Evolutionary conservation across 2,797 vertebrate species (phyloP).

Genomic region (Malacoctenus gilli): DNA sequence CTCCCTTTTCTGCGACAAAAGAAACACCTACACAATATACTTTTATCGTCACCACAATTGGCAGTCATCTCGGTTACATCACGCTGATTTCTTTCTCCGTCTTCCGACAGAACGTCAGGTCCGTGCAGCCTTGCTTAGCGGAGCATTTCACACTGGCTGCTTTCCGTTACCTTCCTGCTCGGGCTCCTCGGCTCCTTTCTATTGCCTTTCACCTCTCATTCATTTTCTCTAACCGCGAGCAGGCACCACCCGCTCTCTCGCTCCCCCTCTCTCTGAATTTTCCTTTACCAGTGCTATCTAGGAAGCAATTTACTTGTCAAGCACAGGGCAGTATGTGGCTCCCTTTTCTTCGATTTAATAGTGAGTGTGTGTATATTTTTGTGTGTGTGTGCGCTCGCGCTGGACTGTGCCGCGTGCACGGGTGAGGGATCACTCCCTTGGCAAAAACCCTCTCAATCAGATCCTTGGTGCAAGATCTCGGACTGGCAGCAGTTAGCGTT

Average conservation of each 20-base stretch:
- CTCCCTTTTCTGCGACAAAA: slow-evolving; percentile 9
- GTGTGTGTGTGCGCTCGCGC: slow-evolving; percentile 13
- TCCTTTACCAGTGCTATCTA: slow-evolving; percentile 48
- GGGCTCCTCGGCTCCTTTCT: slow-evolving; percentile 45
- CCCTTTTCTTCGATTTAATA: slow-evolving; percentile 34
- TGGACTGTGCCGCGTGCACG: neutral
- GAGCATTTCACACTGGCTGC: slow-evolving; percentile 60
- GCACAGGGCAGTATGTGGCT: slow-evolving; percentile 36
- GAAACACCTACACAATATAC: slow-evolving; percentile 4
- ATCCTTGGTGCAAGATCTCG: slow-evolving; percentile 29
- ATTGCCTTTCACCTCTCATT: slow-evolving; percentile 59
- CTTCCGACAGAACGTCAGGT: slow-evolving; percentile 50
- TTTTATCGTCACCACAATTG: slow-evolving; percentile 43
- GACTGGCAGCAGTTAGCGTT: slow-evolving; percentile 58
- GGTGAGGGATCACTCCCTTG: slow-evolving; percentile 32
- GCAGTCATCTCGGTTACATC: slow-evolving; percentile 70
- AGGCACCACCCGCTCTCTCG: slow-evolving; percentile 40
- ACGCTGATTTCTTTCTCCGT: slow-evolving; percentile 67
- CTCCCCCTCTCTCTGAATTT: slow-evolving; percentile 43
- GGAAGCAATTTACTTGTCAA: slow-evolving; percentile 80
- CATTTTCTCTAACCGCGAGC: slow-evolving; percentile 59
- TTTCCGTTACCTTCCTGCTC: slow-evolving; percentile 55
- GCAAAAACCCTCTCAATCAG: slow-evolving; percentile 58
- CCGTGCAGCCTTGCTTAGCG: slow-evolving; percentile 48
- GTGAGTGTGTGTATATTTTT: slow-evolving; percentile 1